Evolutionary conservation across 2,113 vertebrate species (phyloP).

Genomic region (Tragelaphus strepsiceros): DNA sequence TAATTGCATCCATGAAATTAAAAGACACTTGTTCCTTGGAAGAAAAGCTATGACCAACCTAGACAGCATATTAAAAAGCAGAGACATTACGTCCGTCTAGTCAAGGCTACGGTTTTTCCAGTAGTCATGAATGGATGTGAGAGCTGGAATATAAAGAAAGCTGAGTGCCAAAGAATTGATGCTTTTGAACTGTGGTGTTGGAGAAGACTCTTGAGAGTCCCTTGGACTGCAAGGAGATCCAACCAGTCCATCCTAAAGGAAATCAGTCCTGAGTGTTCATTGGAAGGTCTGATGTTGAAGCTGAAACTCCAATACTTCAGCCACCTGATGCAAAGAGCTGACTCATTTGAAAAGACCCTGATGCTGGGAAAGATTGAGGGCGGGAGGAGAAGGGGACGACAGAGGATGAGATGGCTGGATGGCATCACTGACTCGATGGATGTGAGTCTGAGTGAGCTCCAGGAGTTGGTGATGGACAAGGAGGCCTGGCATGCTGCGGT

Average conservation of each 20-base stretch:
- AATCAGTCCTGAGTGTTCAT: neutral
- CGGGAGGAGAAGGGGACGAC: neutral
- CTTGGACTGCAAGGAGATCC: neutral
- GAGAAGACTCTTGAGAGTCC: neutral
- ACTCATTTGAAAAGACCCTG: neutral
- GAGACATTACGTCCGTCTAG: neutral
- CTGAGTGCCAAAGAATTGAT: rapidly evolving
- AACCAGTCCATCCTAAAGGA: neutral
- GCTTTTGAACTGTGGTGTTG: neutral
- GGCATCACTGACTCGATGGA: neutral
- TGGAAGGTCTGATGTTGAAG: neutral
- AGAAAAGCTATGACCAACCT: neutral
- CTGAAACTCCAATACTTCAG: neutral
- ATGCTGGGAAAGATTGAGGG: neutral
- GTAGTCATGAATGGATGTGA: neutral
- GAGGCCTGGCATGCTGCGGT: rapidly evolving
- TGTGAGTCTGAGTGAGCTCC: no score
- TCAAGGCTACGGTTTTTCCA: neutral
- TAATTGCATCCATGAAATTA: neutral
- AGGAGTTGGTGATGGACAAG: neutral
- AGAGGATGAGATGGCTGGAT: neutral
- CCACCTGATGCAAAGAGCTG: neutral
- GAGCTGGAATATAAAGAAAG: neutral
- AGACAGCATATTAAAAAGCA: neutral
- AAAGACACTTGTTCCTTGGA: neutral